Percentiles rank a stretch among this genome's conserved stretches.
Evolutionary conservation across 2,797 vertebrate species (phyloP).

Genomic region (Bradypodion pumilum): DNA sequence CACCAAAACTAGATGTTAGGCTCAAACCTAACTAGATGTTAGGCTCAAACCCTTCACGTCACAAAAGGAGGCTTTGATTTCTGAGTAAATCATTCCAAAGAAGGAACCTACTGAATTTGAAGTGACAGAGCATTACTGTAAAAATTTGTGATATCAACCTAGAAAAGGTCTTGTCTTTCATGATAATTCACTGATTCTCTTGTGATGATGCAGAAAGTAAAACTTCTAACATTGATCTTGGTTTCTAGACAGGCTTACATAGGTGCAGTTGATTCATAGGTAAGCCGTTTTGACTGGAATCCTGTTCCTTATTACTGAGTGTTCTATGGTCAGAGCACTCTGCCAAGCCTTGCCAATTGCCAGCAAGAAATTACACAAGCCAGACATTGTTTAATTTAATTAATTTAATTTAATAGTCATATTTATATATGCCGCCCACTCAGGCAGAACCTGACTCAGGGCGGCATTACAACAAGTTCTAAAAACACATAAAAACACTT

Average conservation of each 20-base stretch:
- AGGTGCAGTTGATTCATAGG: not conserved
- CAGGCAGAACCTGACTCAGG: no score
- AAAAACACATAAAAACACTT: no score
- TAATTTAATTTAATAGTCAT: no score
- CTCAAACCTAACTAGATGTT: not conserved
- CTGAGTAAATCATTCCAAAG: not conserved
- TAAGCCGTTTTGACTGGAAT: no score
- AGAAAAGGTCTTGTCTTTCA: not conserved
- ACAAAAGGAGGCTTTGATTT: not conserved
- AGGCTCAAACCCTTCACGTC: not conserved
- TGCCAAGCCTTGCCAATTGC: no score
- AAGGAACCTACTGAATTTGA: not conserved
- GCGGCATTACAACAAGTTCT: no score
- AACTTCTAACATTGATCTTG: not conserved
- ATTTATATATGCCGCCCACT: no score
- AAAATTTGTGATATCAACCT: not conserved
- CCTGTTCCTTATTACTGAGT: no score
- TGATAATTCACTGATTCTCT: not conserved
- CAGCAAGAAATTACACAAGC: no score
- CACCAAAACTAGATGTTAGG: not conserved
- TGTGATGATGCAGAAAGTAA: not conserved
- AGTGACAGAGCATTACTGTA: not conserved
- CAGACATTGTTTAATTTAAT: no score
- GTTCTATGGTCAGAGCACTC: no score
- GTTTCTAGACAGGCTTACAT: not conserved